Percentiles rank a stretch among this genome's conserved stretches.
Evolutionary conservation across 2,888 invertebrate species (phyloP).

Genomic region (Dolomedes plantarius): DNA sequence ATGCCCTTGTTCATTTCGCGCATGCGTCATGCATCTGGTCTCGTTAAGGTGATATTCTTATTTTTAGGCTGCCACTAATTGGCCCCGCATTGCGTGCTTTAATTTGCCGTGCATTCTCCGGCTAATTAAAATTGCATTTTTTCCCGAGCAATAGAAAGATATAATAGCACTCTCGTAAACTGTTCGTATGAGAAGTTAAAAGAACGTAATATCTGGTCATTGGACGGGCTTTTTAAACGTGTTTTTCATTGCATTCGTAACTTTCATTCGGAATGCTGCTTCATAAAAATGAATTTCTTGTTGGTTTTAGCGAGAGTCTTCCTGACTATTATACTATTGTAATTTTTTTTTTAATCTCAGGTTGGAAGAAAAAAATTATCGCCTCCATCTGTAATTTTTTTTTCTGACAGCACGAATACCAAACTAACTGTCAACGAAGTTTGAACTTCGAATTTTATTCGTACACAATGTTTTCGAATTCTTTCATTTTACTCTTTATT

Average conservation of each 20-base stretch:
- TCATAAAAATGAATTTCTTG: too few relatives aligned
- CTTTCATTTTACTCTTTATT: too few relatives aligned
- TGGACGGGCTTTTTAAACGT: background rate
- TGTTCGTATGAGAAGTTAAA: background rate
- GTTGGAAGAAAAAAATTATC: too few relatives aligned
- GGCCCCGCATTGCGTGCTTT: slow-evolving; percentile 24
- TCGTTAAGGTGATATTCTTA: slow-evolving; percentile 5
- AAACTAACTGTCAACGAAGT: too few relatives aligned
- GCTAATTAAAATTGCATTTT: background rate
- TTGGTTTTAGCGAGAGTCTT: too few relatives aligned
- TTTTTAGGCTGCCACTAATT: slow-evolving; percentile 30
- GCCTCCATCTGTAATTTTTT: too few relatives aligned
- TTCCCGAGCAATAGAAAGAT: background rate
- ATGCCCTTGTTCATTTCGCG: background rate
- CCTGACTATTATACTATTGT: too few relatives aligned
- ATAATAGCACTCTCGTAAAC: background rate
- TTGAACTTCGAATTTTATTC: too few relatives aligned
- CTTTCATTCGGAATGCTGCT: too few relatives aligned
- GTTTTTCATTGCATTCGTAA: background rate
- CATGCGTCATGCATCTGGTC: background rate
- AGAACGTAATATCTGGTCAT: background rate
- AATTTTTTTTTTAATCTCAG: too few relatives aligned
- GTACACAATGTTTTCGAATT: too few relatives aligned
- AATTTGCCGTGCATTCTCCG: background rate
- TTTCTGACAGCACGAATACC: too few relatives aligned